Conservation (phyloP, 1,140 invertebrate species). For the Ditylenchus dipsaci region DNA sequence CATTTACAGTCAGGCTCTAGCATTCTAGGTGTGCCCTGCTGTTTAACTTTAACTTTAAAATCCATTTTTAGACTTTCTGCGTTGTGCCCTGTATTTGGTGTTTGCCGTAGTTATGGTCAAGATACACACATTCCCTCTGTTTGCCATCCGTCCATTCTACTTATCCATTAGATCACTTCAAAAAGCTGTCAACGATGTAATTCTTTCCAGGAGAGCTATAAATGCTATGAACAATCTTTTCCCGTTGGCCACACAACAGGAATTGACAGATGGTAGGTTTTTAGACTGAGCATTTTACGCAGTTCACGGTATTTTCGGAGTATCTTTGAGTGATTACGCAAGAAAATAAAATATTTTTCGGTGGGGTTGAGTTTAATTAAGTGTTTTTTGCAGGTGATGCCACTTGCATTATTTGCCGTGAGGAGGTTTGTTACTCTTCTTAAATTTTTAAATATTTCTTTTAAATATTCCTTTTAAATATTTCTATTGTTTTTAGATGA, state of each 20-base stretch:
- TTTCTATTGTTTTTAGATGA: conserved; percentile 63
- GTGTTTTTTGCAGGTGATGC: conserved; percentile 74
- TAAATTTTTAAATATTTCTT: no score
- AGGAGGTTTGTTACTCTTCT: conserved; percentile 69
- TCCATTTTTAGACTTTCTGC: conserved; percentile 64
- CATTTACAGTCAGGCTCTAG: no score
- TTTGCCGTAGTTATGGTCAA: conserved; percentile 93
- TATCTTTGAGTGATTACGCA: no score
- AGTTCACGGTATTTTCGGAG: no score
- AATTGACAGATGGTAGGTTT: conserved; percentile 59
- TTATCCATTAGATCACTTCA: conserved; percentile 94
- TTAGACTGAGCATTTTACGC: neutral
- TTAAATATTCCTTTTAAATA: no score
- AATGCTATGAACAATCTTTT: conserved; percentile 62
- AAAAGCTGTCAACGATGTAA: conserved; percentile 94
- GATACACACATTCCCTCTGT: conserved; percentile 92
- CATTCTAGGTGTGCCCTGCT: no score
- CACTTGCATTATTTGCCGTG: conserved; percentile 97
- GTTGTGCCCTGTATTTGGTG: conserved; percentile 82
- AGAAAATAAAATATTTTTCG: neutral
- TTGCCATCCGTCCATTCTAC: conserved; percentile 98
- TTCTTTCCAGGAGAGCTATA: conserved; percentile 82
- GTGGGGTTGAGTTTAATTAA: neutral
- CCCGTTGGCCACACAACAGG: conserved; percentile 88
- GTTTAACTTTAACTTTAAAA: no score